Base-by-base conservation (phyloP, 2,888 invertebrate genomes). In the Tetanocera ferruginea region DNA sequence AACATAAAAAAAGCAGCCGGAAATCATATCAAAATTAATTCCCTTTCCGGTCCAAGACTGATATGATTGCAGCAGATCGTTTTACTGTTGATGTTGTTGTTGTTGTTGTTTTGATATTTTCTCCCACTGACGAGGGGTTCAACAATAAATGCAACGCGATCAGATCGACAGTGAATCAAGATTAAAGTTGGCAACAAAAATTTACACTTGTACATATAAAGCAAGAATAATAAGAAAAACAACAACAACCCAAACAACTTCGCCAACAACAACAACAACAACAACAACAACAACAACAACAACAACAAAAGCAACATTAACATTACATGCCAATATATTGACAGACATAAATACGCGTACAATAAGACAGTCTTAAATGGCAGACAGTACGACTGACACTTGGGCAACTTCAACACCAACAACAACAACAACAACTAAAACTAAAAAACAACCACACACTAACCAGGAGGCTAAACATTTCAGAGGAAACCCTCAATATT, bases 181-280 rank as follows among this genome's bases (percentile, higher is more conserved):
- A 83, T 83, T 82, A 82, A 82, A 80, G 76, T 82, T 81, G 82
- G 82, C 85, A 86, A 85, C 85, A 86, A 86, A 75, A 86, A 86
- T 86, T 84, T 86, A 85, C 87, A 87, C 87, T 87, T 85, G 83
- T 77, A 71, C 69, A 69, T 72, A 72, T 57, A 62, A 71, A 49
- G 74, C 72, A 77, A 69, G 1, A 43, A 76, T 49, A 57, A 66
- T 51, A n/a, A 55, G 60, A 57, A 51, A 34, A 51, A 57, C 67
- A 31, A 37, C 55, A 66, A 64, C 76, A 52, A 72, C 14, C 19
- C 70, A 62, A 23, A 55, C 71, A 76, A 78, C 60, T 72, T 57
- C 72, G 17, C 43, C 55, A 78, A 55, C 25, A 75, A 28, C 71
- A 69, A 34, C 72, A 34, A 62, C 67, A 67, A 77, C 34, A 77